phyloP scores from a whole-genome alignment of 2,113 vertebrate genomes.

The Lagopus leucura region DNA sequence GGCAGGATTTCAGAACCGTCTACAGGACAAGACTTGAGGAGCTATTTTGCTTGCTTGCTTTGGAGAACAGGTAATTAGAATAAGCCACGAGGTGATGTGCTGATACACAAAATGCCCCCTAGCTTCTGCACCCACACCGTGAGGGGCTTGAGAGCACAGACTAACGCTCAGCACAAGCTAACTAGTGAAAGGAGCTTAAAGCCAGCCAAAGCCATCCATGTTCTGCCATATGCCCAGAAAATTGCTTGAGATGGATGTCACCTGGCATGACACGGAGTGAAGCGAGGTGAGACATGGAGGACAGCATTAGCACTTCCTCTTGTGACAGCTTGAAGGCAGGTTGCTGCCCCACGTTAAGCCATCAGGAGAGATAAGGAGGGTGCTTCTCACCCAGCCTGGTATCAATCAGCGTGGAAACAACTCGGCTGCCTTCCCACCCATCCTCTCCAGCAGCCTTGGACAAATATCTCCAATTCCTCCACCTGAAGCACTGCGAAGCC shows the following conservation, averaged over 20 bases:
- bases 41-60: neutral
- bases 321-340: neutral
- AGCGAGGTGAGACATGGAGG: neutral
- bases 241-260: neutral
- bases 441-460: neutral
- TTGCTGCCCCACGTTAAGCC: neutral
- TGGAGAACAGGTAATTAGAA: neutral
- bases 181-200: constrained; percentile 1
- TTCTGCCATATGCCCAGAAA: neutral
- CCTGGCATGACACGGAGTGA: neutral
- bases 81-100: neutral
- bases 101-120: too few relatives aligned
- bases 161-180: neutral
- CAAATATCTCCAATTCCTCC: neutral
- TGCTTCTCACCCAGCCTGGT: accelerated
- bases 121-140: accelerated
- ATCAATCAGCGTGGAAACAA: neutral
- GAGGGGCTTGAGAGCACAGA: neutral
- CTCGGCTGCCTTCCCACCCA: neutral
- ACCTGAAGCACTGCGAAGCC: neutral
- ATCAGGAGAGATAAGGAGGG: neutral
- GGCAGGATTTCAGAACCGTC: neutral
- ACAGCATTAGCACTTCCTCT: neutral
- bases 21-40: neutral
- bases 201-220: neutral